Evolutionary conservation across 2,113 vertebrate species (phyloP), one percentile per base, ranked within the genome.

Genomic region (Helogale parvula): DNA sequence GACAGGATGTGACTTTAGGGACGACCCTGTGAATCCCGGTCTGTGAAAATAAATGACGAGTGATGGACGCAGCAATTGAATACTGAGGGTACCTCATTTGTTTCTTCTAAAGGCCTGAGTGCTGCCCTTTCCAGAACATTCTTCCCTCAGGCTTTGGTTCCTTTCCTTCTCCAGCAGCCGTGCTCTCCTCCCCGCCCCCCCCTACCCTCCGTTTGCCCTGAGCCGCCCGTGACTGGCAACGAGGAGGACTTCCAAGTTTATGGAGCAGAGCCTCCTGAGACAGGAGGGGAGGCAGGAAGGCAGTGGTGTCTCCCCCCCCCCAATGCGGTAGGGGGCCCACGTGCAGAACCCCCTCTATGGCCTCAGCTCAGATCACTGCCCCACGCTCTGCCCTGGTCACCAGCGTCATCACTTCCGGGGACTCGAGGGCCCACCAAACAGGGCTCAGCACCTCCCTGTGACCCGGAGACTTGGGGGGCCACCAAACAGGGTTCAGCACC

Each of bases 241-340:
- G 19, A 21, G 47, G 63, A 31, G 45, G 41, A 27, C 13, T 33
- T 19, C 4, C 66, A 7, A 60, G 71, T 23, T n/a, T 41, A n/a
- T 2, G 7, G 63, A 71, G 27, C 5, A 3, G 19, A 77, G 47
- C 16, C 50, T 54, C 54, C n/a, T 69, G 47, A 79, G 27, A n/a
- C 15, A 41, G 69, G 63, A 35, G 35, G 63, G 10, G 68, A 38
- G 47, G 84, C 13, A 19, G 16, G 5, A 3, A 2, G 11, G 45
- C 13, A 23, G 35, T 1, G 12, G n/a, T 13, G 12, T 27, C 6
- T 68, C 41, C 5, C 41, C 41, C 47, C 23, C 15, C 31, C 41
- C 17, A 13, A 25, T 2, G 10, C 1, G 3, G 10, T 0, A 8
- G 11, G 68, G n/a, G 0, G 2, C 25, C 57, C 45, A 1, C 27